Base-by-base conservation (phyloP, 2,797 vertebrate genomes). In the Mormyrus proboscirostris region DNA sequence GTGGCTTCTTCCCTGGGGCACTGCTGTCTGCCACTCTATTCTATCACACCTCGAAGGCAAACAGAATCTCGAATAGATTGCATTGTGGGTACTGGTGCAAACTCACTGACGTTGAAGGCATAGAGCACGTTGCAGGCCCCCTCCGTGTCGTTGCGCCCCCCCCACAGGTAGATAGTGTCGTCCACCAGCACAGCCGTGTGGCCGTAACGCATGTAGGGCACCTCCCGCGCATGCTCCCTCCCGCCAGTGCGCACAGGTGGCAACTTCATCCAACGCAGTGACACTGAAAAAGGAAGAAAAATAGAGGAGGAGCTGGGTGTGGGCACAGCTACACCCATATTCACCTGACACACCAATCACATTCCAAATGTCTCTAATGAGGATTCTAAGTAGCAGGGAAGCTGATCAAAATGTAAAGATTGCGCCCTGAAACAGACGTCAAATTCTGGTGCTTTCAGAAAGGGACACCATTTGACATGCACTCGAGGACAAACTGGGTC, bases 131-230 rank as follows among this genome's bases (percentile, higher is more conserved):
- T 99, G 95, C 99, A 99, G 92, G 99, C 98, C 90, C 98, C 99
- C 92, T 99, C 98, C 0, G 98, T 99, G 95, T 99, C 99, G 0
- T 99, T 99, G 53, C 98, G 96, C 22, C 99, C 99, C 0, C 99
- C 98, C 99, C 99, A 99, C 91, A 99, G 97, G 96, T 98, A 99
- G 95, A 99, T 97, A 0, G 93, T 95, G 90, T 99, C 98, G 0
- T 99, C 99, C 91, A 99, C 95, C 93, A 99, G 97, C 92, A 99
- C 98, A 0, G 98, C 98, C 0, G 99, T 99, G 95, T 99, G 99
- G 33, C 99, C 99, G 5, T 99, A 99, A 65, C 99, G 97, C 99
- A 99, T 99, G 91, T 99, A 99, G 83, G 99, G 99, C 84, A 99
- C 98, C 92, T 98, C 97, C 14, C 96, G 96, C 90, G 95, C 95